Base-by-base conservation (phyloP, 1,140 invertebrate genomes). In the Cydia fagiglandana region DNA sequence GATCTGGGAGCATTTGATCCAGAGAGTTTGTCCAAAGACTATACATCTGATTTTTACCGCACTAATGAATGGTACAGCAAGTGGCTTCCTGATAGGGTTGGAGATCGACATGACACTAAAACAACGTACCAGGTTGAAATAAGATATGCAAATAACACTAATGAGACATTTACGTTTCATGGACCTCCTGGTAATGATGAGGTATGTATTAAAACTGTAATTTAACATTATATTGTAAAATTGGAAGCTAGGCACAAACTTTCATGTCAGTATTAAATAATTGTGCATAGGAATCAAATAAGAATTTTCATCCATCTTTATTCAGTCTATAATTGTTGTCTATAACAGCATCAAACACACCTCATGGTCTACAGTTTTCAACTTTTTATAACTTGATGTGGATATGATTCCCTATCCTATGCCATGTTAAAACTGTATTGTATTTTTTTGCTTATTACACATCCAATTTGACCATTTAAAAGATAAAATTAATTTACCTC, bases 131-230 rank as follows among this genome's bases (percentile, higher is more conserved):
- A 98, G 93, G 96, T 98, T 73, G 96, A 97, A 91, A 98, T 99
- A 78, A 95, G 97, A 88, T 98, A 98, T 93, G 96, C 98, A 0
- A 99, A 99, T 88, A 98, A 98, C 85, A 99, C 98, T 5, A 99
- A 99, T 92, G 97, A 98, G 88, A 98, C 97, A 24, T 98, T 96
- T 88, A 97, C 97, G n/a, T 98, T 98, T 91, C 97, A 98, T 84
- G 97, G 97, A 74, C 97, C 97, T n/a, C 97, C 95, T 70, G 97
- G 96, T 68, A 96, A 97, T 78, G 97, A 98, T 93, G 97, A 98
- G 94, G 94, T 91, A 34, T 77, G 80, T 84, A 75, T 73, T 56
- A 34, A 93, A 61, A 24, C 12, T 61, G 0, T 2, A 45, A 12
- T 45, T 10, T 45, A 45, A 45, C 2, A 12, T 12, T 13, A 10